Conservation (phyloP, 2,888 invertebrate species). For the Yponomeuta cagnagella region DNA sequence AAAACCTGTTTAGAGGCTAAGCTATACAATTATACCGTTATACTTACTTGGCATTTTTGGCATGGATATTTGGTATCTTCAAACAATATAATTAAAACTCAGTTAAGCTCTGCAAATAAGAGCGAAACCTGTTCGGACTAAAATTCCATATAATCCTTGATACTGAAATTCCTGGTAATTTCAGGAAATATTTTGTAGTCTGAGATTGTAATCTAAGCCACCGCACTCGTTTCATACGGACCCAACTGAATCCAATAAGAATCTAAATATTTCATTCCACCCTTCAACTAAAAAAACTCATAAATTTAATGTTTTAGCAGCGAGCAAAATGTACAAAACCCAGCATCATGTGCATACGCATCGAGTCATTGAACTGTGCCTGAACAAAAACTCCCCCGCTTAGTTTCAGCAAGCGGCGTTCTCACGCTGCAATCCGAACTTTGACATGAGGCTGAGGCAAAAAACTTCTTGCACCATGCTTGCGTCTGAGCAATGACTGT, state of each 20-base stretch:
- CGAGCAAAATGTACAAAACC: constrained; percentile 2
- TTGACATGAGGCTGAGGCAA: constrained; percentile 50
- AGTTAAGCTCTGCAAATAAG: too few species aligned
- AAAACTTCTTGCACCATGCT: constrained; percentile 44
- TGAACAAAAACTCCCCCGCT: constrained; percentile 69
- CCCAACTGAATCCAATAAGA: neutral
- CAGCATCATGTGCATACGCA: constrained; percentile 35
- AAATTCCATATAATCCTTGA: too few species aligned
- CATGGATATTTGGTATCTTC: too few species aligned
- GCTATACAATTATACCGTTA: too few species aligned
- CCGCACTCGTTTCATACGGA: neutral
- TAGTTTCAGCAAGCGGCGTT: constrained; percentile 43
- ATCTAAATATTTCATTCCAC: neutral
- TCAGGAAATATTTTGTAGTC: neutral
- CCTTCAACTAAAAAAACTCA: constrained; percentile 2
- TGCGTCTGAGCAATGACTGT: constrained; percentile 16
- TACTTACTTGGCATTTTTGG: too few species aligned
- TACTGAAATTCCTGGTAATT: too few species aligned
- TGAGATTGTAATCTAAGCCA: neutral
- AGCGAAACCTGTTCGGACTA: too few species aligned
- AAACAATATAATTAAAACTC: too few species aligned
- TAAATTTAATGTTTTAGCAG: constrained; percentile 3
- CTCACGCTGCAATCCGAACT: constrained; percentile 54
- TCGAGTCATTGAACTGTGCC: constrained; percentile 56
- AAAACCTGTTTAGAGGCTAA: too few species aligned